phyloP scores from a whole-genome alignment of 2,113 vertebrate species.

The Electrona antarctica region DNA sequence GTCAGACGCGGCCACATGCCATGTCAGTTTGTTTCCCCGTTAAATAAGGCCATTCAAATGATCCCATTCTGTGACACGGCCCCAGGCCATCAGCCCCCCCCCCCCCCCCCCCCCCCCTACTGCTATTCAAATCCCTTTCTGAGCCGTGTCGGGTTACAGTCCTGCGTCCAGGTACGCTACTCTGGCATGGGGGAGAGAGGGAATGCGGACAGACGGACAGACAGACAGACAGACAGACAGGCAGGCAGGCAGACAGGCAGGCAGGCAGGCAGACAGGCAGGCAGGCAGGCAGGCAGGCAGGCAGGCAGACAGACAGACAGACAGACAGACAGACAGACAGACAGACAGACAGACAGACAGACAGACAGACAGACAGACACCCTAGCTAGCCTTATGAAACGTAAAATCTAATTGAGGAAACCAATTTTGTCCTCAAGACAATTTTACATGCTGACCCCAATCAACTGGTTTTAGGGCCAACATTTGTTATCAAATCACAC shows the following conservation, averaged over 20 bases:
- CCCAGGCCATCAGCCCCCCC: slow-evolving; percentile 31
- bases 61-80: slow-evolving; percentile 38
- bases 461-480: no score
- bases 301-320: background rate
- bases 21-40: slow-evolving; percentile 21
- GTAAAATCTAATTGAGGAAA: no score
- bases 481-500: no score
- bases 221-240: background rate
- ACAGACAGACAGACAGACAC: background rate
- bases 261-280: background rate
- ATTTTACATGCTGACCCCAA: no score
- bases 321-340: background rate
- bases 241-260: background rate
- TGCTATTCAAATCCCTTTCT: slow-evolving; percentile 67
- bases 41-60: slow-evolving; percentile 60
- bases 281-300: background rate
- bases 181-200: slow-evolving; percentile 28
- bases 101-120: slow-evolving; percentile 19
- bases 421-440: no score
- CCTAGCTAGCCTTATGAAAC: no score
- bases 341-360: background rate
- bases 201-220: background rate
- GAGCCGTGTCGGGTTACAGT: slow-evolving; percentile 60
- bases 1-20: slow-evolving; percentile 47
- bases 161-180: slow-evolving; percentile 23